Evolutionary conservation across 2,113 vertebrate genomes (phyloP).

Genomic region (Tenebrosternarchus preto): DNA sequence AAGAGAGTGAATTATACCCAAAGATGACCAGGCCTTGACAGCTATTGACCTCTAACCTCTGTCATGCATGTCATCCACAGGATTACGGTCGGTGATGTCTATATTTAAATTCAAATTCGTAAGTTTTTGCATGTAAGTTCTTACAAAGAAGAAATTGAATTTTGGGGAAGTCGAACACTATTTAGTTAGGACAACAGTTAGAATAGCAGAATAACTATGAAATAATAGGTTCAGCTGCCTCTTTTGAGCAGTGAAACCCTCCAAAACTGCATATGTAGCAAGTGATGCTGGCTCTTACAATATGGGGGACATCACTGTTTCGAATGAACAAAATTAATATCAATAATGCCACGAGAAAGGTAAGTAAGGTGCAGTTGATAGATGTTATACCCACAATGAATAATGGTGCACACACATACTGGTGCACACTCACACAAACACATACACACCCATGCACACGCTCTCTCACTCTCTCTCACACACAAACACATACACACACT

Average conservation of each 20-base stretch:
- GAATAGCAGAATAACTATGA: neutral
- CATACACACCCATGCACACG: neutral
- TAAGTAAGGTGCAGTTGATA: constrained; percentile 31
- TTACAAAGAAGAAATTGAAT: constrained; percentile 9
- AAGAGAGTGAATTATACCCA: constrained; percentile 31
- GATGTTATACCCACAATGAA: neutral
- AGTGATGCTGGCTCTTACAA: constrained; percentile 25
- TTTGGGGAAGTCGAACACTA: neutral
- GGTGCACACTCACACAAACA: constrained; percentile 32
- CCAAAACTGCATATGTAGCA: neutral
- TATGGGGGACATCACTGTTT: constrained; percentile 38
- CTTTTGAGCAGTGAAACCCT: constrained; percentile 19
- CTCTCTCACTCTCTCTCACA: too few species aligned
- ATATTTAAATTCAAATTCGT: constrained; percentile 44
- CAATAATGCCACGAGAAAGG: constrained; percentile 17
- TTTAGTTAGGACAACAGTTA: neutral
- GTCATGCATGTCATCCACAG: constrained; percentile 45
- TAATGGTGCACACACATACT: neutral
- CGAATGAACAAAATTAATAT: constrained; percentile 40
- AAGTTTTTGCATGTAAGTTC: neutral
- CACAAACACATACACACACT: neutral
- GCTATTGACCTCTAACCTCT: constrained; percentile 44
- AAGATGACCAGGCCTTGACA: constrained; percentile 46
- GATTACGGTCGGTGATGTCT: constrained; percentile 47
- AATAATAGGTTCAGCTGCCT: constrained; percentile 14